phyloP scores from a whole-genome alignment of 2,797 vertebrate species.

The Gorsachius magnificus region DNA sequence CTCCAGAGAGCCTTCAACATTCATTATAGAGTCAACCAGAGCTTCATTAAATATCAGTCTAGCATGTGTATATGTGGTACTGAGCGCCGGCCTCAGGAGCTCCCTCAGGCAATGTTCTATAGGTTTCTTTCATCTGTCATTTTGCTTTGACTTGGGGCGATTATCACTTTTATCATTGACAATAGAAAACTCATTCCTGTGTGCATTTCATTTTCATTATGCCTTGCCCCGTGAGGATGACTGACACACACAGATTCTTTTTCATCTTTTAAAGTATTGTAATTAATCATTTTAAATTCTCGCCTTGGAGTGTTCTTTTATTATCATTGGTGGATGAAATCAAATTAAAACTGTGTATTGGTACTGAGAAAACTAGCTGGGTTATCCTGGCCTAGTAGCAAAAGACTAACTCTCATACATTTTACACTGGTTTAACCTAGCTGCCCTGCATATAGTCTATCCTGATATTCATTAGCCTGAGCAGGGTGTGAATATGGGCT shows the following conservation, averaged over 20 bases:
- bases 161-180: constrained; percentile 69
- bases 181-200: constrained; percentile 65
- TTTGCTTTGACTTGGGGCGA: constrained; percentile 56
- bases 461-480: not conserved
- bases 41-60: constrained; percentile 68
- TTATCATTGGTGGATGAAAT: constrained; percentile 27
- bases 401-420: not conserved
- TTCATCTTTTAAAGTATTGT: constrained; percentile 52
- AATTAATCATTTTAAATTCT: constrained; percentile 67
- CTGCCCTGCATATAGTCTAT: not conserved
- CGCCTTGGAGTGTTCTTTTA: constrained; percentile 36
- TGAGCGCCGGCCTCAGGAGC: constrained; percentile 33
- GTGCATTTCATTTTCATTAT: constrained; percentile 64
- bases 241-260: constrained; percentile 56
- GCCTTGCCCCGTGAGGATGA: constrained; percentile 45
- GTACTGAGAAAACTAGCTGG: not conserved
- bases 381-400: not conserved
- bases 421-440: not conserved
- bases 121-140: constrained; percentile 70
- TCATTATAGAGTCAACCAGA: constrained; percentile 57
- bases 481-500: not conserved
- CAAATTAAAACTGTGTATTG: constrained; percentile 34
- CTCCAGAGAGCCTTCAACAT: constrained; percentile 64
- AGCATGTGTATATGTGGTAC: constrained; percentile 52
- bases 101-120: constrained; percentile 52